phyloP scores from a whole-genome alignment of 2,797 vertebrate genomes.

The Pseudochromis fuscus region DNA sequence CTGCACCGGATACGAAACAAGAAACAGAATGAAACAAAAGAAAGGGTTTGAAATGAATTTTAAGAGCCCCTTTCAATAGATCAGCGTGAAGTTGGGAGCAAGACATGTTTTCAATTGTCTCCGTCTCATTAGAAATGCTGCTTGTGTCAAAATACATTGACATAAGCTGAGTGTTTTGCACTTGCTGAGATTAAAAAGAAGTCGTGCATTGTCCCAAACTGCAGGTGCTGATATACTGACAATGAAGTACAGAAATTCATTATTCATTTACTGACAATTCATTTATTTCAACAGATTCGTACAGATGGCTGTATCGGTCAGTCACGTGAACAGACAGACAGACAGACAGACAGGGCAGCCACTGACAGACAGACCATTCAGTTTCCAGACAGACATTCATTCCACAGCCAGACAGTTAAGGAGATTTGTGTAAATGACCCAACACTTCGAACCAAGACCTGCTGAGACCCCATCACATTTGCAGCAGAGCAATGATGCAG shows the following conservation, averaged over 20 bases:
- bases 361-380: slow-evolving; percentile 49
- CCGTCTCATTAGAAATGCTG: slow-evolving; percentile 8
- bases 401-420: slow-evolving; percentile 58
- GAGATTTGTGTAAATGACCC: slow-evolving; percentile 72
- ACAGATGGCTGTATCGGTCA: not conserved
- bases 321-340: slow-evolving; percentile 23
- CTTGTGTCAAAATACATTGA: slow-evolving; percentile 8
- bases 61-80: slow-evolving; percentile 37
- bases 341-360: slow-evolving; percentile 30
- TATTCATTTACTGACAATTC: slow-evolving; percentile 17
- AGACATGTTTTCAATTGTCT: slow-evolving; percentile 1
- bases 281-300: slow-evolving; percentile 26
- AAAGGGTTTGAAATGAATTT: slow-evolving; percentile 43
- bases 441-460: slow-evolving; percentile 54
- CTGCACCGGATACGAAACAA: slow-evolving; percentile 34
- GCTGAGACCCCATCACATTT: slow-evolving; percentile 64
- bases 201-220: slow-evolving; percentile 39
- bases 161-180: slow-evolving; percentile 5
- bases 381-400: slow-evolving; percentile 50
- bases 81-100: slow-evolving; percentile 41
- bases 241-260: slow-evolving; percentile 11
- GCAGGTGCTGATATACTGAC: slow-evolving; percentile 42
- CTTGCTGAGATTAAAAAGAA: slow-evolving; percentile 6
- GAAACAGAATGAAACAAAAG: slow-evolving; percentile 53
- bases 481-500: slow-evolving; percentile 45